Evolutionary conservation across 2,797 vertebrate genomes (phyloP).

Genomic region (Sciaenops ocellatus): DNA sequence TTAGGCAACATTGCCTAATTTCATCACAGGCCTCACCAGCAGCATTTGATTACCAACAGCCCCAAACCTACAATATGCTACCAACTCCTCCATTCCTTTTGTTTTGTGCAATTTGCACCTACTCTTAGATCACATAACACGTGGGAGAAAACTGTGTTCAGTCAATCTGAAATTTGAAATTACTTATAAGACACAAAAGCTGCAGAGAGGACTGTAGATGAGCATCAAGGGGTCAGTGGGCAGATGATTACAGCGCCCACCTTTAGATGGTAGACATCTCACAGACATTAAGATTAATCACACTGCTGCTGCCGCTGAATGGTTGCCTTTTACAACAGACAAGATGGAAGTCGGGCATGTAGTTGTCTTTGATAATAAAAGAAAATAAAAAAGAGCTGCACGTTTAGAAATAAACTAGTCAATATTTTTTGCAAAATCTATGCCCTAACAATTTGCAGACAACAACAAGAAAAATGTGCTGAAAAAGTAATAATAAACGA

Average conservation of each 20-base stretch:
- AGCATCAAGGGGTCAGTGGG: slow-evolving; percentile 86
- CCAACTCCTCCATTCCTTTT: slow-evolving; percentile 47
- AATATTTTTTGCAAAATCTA: neutral
- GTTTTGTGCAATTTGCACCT: slow-evolving; percentile 42
- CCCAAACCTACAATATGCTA: slow-evolving; percentile 56
- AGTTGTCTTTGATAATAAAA: slow-evolving; percentile 19
- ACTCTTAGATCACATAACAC: slow-evolving; percentile 49
- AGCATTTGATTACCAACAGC: slow-evolving; percentile 81
- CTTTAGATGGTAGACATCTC: slow-evolving; percentile 78
- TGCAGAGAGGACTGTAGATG: slow-evolving; percentile 66
- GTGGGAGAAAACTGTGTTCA: slow-evolving; percentile 46
- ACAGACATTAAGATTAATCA: slow-evolving; percentile 87
- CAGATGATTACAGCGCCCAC: slow-evolving; percentile 88
- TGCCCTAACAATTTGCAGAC: slow-evolving; percentile 10
- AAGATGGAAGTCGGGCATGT: slow-evolving; percentile 6
- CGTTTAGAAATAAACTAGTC: slow-evolving; percentile 23
- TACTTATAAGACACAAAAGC: slow-evolving; percentile 61
- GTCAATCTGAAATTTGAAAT: slow-evolving; percentile 77
- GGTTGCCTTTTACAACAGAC: slow-evolving; percentile 32
- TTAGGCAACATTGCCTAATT: slow-evolving; percentile 89
- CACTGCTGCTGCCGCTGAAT: slow-evolving; percentile 54
- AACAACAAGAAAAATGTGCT: slow-evolving; percentile 17
- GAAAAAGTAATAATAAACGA: slow-evolving; percentile 46
- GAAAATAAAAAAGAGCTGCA: slow-evolving; percentile 14
- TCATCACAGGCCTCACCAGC: slow-evolving; percentile 79